Conservation (phyloP, 2,113 vertebrate genomes). For the Dicaeum eximium region DNA sequence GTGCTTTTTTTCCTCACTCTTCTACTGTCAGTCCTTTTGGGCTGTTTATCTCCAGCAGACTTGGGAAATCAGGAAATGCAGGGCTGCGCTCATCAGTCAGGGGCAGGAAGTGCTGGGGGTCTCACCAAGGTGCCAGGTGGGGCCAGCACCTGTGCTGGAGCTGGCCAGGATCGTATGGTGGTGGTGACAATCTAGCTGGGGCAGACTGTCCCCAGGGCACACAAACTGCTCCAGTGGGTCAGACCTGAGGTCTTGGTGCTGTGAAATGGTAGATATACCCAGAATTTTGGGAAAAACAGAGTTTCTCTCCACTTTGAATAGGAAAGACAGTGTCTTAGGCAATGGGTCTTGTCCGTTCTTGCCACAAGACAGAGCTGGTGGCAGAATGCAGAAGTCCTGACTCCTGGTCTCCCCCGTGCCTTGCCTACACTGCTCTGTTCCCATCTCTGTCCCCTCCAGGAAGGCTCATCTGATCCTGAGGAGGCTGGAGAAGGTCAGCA, state of each 20-base stretch:
- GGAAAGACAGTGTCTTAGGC: not conserved
- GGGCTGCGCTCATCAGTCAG: not conserved
- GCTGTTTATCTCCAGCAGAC: not conserved
- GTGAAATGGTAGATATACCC: not conserved
- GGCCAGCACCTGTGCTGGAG: not conserved
- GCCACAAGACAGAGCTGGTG: not conserved
- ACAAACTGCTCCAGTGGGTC: not conserved
- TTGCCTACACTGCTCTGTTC: not conserved
- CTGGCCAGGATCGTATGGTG: not conserved
- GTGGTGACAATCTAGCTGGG: not conserved
- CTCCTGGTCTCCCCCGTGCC: not conserved
- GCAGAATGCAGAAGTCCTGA: not conserved
- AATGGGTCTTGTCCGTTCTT: rapidly evolving
- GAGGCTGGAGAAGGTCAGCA: conserved; percentile 89
- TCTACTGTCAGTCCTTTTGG: not conserved
- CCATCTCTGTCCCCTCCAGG: conserved; percentile 64
- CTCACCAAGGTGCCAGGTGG: not conserved
- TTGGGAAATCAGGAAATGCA: not conserved
- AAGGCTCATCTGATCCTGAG: conserved; percentile 95
- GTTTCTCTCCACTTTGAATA: not conserved
- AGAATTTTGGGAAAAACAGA: not conserved
- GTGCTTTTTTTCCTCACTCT: not conserved
- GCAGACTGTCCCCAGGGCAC: not conserved
- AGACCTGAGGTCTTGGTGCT: not conserved
- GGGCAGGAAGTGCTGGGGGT: not conserved